Evolutionary conservation across 2,113 vertebrate species (phyloP).

Genomic region (Catharus fuscescens): DNA sequence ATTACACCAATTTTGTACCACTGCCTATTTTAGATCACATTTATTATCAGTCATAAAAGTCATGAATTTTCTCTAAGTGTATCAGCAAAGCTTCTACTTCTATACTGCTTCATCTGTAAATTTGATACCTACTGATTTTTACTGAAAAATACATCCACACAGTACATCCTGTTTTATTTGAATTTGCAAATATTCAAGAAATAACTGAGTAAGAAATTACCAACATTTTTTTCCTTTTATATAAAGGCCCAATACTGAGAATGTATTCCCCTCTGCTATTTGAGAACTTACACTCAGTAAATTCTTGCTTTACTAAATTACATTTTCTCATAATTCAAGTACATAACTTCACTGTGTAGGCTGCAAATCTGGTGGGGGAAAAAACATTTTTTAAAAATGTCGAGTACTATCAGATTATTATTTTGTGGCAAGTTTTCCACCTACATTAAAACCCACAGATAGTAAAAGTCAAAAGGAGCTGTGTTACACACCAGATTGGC

Average conservation of each 20-base stretch:
- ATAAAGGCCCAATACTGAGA: not conserved
- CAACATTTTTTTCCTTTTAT: not conserved
- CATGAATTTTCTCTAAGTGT: not conserved
- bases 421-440: slow-evolving; percentile 65
- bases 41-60: not conserved
- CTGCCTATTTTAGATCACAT: not conserved
- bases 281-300: slow-evolving; percentile 25
- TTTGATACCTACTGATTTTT: not conserved
- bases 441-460: slow-evolving; percentile 70
- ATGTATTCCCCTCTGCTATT: slow-evolving; percentile 10
- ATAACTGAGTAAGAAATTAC: not conserved
- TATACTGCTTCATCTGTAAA: not conserved
- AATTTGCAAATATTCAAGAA: slow-evolving; percentile 17
- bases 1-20: not conserved
- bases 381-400: slow-evolving; percentile 65
- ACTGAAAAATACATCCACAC: not conserved
- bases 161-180: not conserved
- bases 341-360: slow-evolving; percentile 65
- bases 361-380: slow-evolving; percentile 64
- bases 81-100: not conserved
- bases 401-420: slow-evolving; percentile 70
- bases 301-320: slow-evolving; percentile 59
- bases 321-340: slow-evolving; percentile 52
- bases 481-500: slow-evolving; percentile 44
- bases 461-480: slow-evolving; percentile 63